These are phyloP conservation scores for Acronicta psi DNA, from an alignment of 2,888 invertebrate genomes.

Conservation along the genomic window DNA sequence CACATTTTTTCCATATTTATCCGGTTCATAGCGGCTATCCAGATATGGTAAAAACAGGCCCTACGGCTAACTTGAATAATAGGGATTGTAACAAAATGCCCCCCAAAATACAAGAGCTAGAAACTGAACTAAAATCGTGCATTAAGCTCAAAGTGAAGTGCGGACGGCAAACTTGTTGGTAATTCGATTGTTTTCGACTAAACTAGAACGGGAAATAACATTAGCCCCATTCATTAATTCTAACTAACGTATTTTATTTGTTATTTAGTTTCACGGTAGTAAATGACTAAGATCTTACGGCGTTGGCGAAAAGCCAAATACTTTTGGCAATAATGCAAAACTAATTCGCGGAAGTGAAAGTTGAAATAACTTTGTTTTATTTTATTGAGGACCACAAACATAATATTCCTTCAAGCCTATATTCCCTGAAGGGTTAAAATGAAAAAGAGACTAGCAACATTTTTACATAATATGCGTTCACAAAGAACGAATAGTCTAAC, in stretches of 20 bases:
- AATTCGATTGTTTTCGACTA: conserved; percentile 46
- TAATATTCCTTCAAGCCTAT: no score
- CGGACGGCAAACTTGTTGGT: conserved; percentile 36
- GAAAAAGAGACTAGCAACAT: no score
- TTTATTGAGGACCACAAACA: no score
- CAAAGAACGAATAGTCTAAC: no score
- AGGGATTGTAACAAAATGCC: not conserved
- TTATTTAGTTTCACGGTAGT: conserved; percentile 10
- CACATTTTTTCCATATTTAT: no score
- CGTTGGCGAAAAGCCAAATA: conserved; percentile 25
- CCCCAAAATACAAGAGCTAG: conserved; percentile 1
- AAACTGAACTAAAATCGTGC: conserved; percentile 33
- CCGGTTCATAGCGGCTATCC: no score
- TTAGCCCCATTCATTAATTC: conserved; percentile 23
- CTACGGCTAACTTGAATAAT: no score
- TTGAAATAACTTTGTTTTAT: not conserved
- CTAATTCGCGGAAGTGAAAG: conserved; percentile 8
- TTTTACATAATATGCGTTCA: no score
- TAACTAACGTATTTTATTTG: conserved; percentile 21
- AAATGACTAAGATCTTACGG: conserved; percentile 13
- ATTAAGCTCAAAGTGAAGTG: conserved; percentile 40
- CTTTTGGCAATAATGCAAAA: conserved; percentile 28
- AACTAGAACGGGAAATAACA: conserved; percentile 35
- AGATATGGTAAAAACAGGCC: no score
- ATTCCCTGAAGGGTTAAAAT: no score